These are phyloP conservation scores for Istiophorus platypterus DNA, from an alignment of 2,113 vertebrate species.

Conservation along the genomic window DNA sequence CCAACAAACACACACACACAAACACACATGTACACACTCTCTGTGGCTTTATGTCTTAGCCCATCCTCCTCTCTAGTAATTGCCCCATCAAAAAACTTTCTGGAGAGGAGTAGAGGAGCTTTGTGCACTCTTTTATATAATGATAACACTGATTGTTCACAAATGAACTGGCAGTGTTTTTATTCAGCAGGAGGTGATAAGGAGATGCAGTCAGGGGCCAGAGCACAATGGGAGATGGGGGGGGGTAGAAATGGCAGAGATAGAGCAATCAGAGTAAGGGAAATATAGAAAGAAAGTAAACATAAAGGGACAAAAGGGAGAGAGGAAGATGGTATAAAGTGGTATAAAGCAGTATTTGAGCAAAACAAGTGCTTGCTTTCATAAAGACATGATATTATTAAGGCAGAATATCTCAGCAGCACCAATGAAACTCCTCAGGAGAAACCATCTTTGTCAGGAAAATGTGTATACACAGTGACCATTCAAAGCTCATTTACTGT, in stretches of 20 bases:
- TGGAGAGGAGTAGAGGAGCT: conserved; percentile 63
- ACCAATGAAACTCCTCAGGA: conserved; percentile 45
- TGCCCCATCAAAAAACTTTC: conserved; percentile 71
- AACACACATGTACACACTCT: too few relatives aligned
- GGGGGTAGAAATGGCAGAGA: not conserved
- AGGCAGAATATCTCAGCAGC: conserved; percentile 34
- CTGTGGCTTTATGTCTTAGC: conserved; percentile 47
- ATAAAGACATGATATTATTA: conserved; percentile 45
- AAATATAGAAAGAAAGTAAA: conserved; percentile 5
- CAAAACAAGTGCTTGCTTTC: conserved; percentile 30
- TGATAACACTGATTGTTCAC: conserved; percentile 74
- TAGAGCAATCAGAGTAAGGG: conserved; percentile 15
- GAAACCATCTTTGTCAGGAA: conserved; percentile 27
- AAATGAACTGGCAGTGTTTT: conserved; percentile 73
- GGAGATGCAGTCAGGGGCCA: conserved; percentile 53
- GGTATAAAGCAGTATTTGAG: not conserved
- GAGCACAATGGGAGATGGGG: conserved; percentile 42
- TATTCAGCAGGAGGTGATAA: conserved; percentile 71
- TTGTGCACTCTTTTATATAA: conserved; percentile 71
- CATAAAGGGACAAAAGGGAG: not conserved
- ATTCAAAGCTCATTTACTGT: not conserved
- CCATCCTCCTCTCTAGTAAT: conserved; percentile 66
- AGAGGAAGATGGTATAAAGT: not conserved
- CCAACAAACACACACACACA: too few relatives aligned
- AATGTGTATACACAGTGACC: conserved; percentile 4